Evolutionary conservation across 2,797 vertebrate species (phyloP).

Genomic region (Acanthurus lineatus): DNA sequence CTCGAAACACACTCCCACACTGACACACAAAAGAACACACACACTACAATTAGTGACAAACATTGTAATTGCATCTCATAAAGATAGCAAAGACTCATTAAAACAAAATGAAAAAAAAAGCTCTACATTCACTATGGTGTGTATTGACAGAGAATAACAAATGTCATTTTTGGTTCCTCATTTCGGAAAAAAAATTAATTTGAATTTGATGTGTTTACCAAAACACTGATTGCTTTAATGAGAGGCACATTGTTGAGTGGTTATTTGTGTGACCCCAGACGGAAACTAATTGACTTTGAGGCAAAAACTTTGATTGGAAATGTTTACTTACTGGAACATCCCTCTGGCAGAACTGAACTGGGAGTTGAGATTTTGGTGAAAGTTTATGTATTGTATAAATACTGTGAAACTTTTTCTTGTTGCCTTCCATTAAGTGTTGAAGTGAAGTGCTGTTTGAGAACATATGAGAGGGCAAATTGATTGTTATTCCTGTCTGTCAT

Average conservation of each 20-base stretch:
- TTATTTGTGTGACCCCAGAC: slow-evolving; percentile 62
- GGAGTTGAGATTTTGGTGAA: slow-evolving; percentile 13
- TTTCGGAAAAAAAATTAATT: slow-evolving; percentile 61
- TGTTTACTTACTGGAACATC: slow-evolving; percentile 54
- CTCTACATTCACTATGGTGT: slow-evolving; percentile 24
- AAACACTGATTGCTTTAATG: slow-evolving; percentile 75
- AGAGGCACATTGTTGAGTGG: slow-evolving; percentile 64
- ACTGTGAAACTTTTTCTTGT: slow-evolving; percentile 21
- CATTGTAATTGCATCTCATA: slow-evolving; percentile 58
- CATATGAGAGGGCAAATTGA: slow-evolving; percentile 1
- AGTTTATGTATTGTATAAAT: slow-evolving; percentile 27
- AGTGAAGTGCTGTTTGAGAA: background rate
- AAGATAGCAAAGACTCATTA: slow-evolving; percentile 62
- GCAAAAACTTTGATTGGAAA: slow-evolving; percentile 72
- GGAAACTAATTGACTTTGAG: slow-evolving; percentile 73
- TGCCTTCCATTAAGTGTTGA: background rate
- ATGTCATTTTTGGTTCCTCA: slow-evolving; percentile 37
- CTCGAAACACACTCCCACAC: slow-evolving; percentile 4
- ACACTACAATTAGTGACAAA: slow-evolving; percentile 47
- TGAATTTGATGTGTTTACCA: slow-evolving; percentile 67
- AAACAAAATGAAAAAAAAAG: slow-evolving; percentile 41
- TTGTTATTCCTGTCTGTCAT: slow-evolving; percentile 7
- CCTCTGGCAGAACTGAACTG: slow-evolving; percentile 36
- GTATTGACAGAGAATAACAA: slow-evolving; percentile 45
- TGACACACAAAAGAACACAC: slow-evolving; percentile 13